Conservation (phyloP, 1,140 invertebrate genomes). For the Leptopilina boulardi region DNA sequence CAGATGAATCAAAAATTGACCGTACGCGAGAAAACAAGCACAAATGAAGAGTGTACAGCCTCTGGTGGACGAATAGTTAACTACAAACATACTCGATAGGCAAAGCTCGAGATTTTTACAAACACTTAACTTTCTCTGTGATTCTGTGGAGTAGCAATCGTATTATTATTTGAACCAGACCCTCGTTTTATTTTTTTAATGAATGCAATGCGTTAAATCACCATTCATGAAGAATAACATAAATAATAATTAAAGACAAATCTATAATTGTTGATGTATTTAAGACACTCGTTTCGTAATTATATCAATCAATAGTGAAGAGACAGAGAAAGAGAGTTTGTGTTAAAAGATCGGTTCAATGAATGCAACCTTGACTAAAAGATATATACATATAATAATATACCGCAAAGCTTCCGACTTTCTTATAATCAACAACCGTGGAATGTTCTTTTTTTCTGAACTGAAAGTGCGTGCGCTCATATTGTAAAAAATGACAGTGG, state of each 20-base stretch:
- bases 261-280: conserved; percentile 1
- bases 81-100: no score
- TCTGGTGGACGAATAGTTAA: no score
- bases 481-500: conserved; percentile 15
- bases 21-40: no score
- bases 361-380: conserved; percentile 59
- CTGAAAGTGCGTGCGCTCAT: background rate
- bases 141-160: no score
- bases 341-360: conserved; percentile 60
- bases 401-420: background rate
- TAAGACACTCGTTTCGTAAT: conserved; percentile 33
- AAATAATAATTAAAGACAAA: background rate
- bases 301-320: conserved; percentile 45
- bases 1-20: no score
- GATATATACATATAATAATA: background rate
- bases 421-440: background rate
- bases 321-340: conserved; percentile 37
- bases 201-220: no score
- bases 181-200: no score
- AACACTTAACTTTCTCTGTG: no score
- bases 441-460: conserved; percentile 9
- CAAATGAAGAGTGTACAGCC: no score
- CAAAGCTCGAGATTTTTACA: no score
- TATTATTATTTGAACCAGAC: no score
- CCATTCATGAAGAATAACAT: background rate